A percentile compares a stretch with the other conserved stretches of the same genome.
phyloP scores from a whole-genome alignment of 2,888 invertebrate genomes.

The Branchipolynoe longqiensis region DNA sequence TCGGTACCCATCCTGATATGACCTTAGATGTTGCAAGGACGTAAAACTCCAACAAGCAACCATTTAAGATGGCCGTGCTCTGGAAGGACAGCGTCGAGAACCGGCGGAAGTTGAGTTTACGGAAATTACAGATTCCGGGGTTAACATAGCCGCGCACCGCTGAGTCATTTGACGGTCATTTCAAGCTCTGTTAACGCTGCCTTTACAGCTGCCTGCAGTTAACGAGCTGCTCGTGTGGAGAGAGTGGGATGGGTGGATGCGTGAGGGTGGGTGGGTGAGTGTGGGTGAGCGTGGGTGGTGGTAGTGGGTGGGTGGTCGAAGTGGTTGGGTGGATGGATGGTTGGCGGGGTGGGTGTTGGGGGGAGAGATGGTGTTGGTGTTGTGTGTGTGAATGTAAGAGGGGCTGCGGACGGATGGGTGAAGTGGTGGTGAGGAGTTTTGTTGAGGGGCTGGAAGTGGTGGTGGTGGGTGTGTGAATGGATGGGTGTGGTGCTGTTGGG shows the following conservation, averaged over 20 bases:
- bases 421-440: no score
- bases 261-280: background rate
- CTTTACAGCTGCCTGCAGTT: background rate
- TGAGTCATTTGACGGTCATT: slow-evolving; percentile 31
- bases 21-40: no score
- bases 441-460: no score
- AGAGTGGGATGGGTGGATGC: background rate
- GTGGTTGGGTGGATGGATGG: background rate
- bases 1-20: no score
- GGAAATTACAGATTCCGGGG: background rate
- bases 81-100: no score
- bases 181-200: slow-evolving; percentile 41
- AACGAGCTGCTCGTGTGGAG: background rate
- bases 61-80: background rate
- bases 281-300: background rate
- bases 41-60: background rate
- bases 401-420: no score
- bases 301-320: background rate
- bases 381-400: no score
- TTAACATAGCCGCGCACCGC: background rate
- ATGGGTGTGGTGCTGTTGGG: no score
- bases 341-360: no score
- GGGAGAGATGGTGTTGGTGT: no score
- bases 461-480: no score
- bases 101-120: no score